Percentiles rank a stretch among this genome's conserved stretches.
These are phyloP conservation scores for Sciurus vulgaris DNA, from an alignment of 2,797 vertebrate species.

Conservation along the genomic window DNA sequence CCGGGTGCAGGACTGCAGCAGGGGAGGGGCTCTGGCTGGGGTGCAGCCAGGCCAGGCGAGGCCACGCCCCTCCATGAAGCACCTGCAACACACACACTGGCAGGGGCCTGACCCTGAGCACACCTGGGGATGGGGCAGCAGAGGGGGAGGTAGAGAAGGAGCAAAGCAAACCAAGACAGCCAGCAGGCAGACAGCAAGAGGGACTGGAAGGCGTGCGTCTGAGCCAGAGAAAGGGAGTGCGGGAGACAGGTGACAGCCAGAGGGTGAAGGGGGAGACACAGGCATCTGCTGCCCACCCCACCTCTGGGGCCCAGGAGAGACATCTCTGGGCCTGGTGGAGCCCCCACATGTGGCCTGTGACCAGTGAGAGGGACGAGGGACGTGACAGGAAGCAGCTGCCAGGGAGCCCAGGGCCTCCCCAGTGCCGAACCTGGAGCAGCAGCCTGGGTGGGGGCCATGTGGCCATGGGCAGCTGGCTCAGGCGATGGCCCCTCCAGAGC, in stretches of 20 bases:
- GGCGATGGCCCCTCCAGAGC: not conserved
- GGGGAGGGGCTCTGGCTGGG: not conserved
- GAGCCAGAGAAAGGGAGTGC: not conserved
- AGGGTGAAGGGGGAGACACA: fast-evolving
- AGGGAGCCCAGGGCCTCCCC: too few relatives aligned
- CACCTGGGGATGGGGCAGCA: not conserved
- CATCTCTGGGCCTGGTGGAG: not conserved
- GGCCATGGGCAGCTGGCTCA: not conserved
- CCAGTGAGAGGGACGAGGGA: not conserved
- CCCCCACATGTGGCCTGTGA: not conserved
- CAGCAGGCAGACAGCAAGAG: not conserved
- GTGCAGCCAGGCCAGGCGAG: not conserved
- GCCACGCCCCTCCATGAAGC: too few relatives aligned
- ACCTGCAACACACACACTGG: not conserved
- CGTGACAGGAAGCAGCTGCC: not conserved
- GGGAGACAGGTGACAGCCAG: not conserved
- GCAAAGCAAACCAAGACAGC: not conserved
- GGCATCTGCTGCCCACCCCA: not conserved
- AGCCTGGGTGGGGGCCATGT: not conserved
- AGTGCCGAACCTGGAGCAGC: not conserved
- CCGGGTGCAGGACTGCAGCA: not conserved
- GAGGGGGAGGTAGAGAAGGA: not conserved
- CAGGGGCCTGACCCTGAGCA: not conserved
- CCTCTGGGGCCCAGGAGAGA: not conserved
- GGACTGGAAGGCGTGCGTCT: not conserved